phyloP scores from a whole-genome alignment of 1,140 invertebrate genomes.

The Temnothorax curvispinosus region DNA sequence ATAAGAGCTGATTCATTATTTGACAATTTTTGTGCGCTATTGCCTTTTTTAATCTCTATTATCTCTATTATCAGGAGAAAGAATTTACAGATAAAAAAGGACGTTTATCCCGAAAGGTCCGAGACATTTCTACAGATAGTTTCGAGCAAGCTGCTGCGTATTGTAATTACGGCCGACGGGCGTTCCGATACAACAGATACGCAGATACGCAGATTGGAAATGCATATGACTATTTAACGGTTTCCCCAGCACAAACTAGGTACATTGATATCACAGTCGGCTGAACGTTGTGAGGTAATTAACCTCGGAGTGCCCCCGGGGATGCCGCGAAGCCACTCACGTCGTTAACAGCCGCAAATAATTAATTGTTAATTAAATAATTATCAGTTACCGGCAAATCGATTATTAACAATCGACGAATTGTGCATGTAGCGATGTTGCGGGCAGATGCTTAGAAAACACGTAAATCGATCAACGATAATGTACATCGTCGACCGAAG shows the following conservation, averaged over 20 bases:
- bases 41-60: background rate
- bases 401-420: slow-evolving; percentile 59
- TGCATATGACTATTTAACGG: slow-evolving; percentile 59
- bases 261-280: slow-evolving; percentile 55
- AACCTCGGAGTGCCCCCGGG: slow-evolving; percentile 48
- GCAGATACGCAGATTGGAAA: slow-evolving; percentile 46
- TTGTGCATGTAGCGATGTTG: slow-evolving; percentile 17
- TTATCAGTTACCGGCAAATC: slow-evolving; percentile 54
- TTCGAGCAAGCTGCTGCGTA: background rate
- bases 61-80: background rate
- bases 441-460: slow-evolving; percentile 53
- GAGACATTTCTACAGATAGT: background rate
- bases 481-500: background rate
- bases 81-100: background rate
- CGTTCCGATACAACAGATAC: slow-evolving; percentile 51
- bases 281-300: slow-evolving; percentile 57
- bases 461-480: slow-evolving; percentile 36
- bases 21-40: background rate
- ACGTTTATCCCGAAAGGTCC: background rate
- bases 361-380: slow-evolving; percentile 64
- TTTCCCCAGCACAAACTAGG: slow-evolving; percentile 42
- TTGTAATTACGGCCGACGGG: slow-evolving; percentile 30
- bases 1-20: background rate
- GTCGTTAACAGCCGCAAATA: slow-evolving; percentile 60
- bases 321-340: slow-evolving; percentile 49